phyloP scores from a whole-genome alignment of 2,888 invertebrate genomes.

The Orthonychiurus folsomi region DNA sequence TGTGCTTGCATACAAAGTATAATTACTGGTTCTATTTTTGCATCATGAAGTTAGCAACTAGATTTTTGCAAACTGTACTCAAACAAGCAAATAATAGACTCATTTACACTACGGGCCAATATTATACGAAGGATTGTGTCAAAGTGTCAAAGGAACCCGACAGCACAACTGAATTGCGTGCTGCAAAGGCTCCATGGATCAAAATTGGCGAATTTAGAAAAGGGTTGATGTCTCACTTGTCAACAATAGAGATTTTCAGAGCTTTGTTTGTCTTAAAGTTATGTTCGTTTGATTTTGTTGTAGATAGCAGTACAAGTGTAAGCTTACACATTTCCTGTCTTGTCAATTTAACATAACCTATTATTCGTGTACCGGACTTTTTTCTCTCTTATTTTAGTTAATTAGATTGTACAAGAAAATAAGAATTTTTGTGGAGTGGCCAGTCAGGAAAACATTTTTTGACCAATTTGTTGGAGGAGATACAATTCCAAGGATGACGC shows the following conservation, averaged over 20 bases:
- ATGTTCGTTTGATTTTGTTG: conserved; percentile 45
- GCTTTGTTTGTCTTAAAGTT: conserved; percentile 46
- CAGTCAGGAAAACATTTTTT: conserved; percentile 44
- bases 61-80: too few relatives aligned
- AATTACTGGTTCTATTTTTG: too few relatives aligned
- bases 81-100: too few relatives aligned
- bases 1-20: too few relatives aligned
- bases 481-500: conserved; percentile 40
- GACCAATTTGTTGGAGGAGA: conserved; percentile 49
- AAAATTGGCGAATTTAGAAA: conserved; percentile 32
- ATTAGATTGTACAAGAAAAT: conserved; percentile 30
- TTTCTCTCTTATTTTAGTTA: conserved; percentile 40
- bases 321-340: neutral
- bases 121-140: too few relatives aligned
- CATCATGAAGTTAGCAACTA: too few relatives aligned
- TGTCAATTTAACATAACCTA: conserved; percentile 7
- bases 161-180: conserved; percentile 10
- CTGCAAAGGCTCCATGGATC: conserved; percentile 30
- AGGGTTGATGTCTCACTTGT: conserved; percentile 40
- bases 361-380: too few relatives aligned
- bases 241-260: conserved; percentile 45
- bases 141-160: too few relatives aligned
- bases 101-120: too few relatives aligned
- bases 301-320: conserved; percentile 46
- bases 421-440: conserved; percentile 32